phyloP scores from a whole-genome alignment of 2,113 vertebrate genomes.

The Dasyornis broadbenti region DNA sequence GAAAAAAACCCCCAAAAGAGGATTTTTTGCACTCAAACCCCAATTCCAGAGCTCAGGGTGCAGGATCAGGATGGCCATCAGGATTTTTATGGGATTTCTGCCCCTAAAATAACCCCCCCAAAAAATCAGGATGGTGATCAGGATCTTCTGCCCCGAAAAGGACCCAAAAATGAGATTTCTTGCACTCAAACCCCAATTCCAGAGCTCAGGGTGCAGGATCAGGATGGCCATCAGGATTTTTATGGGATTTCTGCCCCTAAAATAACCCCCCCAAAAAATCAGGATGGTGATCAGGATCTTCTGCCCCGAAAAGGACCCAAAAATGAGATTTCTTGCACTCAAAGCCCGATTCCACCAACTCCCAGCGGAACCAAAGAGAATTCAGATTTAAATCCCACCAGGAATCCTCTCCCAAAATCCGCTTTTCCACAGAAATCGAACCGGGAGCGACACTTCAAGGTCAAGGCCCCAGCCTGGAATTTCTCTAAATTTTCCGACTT shows the following conservation, averaged over 20 bases:
- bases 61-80: rapidly evolving
- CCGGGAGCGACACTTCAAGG: neutral
- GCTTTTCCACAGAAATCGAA: neutral
- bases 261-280: too few species aligned
- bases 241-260: too few species aligned
- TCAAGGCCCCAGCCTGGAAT: neutral
- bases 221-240: rapidly evolving
- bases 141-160: neutral
- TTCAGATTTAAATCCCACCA: neutral
- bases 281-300: rapidly evolving
- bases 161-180: neutral
- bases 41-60: neutral
- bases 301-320: neutral
- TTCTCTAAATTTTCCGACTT: neutral
- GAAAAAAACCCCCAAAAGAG: neutral
- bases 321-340: neutral
- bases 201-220: neutral
- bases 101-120: neutral
- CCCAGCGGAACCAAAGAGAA: slow-evolving; percentile 33
- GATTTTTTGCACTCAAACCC: neutral
- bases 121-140: neutral
- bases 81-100: neutral
- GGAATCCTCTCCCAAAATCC: neutral
- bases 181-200: neutral
- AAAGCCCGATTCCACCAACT: neutral